Evolutionary conservation across 2,888 invertebrate genomes (phyloP).

Genomic region (Elegia similella): DNA sequence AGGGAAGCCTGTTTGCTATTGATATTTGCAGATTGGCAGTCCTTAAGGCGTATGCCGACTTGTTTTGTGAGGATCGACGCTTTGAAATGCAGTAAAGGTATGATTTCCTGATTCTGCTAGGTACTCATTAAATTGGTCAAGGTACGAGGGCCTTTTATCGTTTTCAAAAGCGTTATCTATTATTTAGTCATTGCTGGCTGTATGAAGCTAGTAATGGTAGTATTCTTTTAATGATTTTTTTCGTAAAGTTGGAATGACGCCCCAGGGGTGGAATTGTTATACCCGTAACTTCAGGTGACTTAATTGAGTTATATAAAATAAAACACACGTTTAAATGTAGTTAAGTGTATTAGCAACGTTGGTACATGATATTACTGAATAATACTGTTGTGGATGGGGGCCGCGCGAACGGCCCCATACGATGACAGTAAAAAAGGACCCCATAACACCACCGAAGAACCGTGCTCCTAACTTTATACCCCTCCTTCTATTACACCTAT

Average conservation of each 20-base stretch:
- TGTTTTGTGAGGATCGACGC: neutral
- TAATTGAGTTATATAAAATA: conserved; percentile 29
- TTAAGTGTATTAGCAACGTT: conserved; percentile 81
- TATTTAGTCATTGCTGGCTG: too few relatives aligned
- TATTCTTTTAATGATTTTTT: too few relatives aligned
- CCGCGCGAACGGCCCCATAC: conserved; percentile 61
- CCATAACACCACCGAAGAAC: conserved; percentile 51
- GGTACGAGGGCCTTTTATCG: too few relatives aligned
- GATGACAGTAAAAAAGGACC: conserved; percentile 64
- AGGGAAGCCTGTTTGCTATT: conserved; percentile 1
- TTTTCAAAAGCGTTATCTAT: too few relatives aligned
- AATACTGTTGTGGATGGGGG: conserved; percentile 73
- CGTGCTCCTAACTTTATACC: conserved; percentile 21
- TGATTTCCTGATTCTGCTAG: too few relatives aligned
- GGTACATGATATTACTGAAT: conserved; percentile 80
- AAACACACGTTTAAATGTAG: conserved; percentile 72
- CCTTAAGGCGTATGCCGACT: neutral
- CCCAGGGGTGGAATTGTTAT: too few relatives aligned
- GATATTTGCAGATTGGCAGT: conserved; percentile 10
- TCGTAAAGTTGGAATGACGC: too few relatives aligned
- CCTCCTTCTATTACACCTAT: conserved; percentile 64
- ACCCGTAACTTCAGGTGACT: too few relatives aligned
- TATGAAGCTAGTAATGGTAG: too few relatives aligned
- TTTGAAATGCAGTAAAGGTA: neutral
- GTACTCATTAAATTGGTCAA: neutral